Percentiles rank a stretch among this genome's conserved stretches.
Evolutionary conservation across 2,888 invertebrate genomes (phyloP).

Genomic region (Pyralis farinalis): DNA sequence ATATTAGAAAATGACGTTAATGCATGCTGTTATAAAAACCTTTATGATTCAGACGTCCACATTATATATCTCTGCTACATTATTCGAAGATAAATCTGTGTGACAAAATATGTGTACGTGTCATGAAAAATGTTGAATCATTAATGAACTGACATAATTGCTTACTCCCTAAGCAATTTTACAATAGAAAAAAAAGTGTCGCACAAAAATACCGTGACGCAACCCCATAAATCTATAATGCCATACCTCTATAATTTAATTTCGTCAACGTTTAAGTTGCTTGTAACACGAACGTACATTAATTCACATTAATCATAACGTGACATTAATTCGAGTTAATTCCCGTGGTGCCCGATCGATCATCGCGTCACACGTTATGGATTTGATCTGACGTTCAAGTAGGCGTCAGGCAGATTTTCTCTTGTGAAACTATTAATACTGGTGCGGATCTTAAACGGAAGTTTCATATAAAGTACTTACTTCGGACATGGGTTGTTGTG

Average conservation of each 20-base stretch:
- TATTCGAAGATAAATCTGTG: no score
- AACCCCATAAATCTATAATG: slow-evolving; percentile 15
- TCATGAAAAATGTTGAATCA: no score
- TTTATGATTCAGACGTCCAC: no score
- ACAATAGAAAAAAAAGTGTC: slow-evolving; percentile 14
- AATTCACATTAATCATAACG: slow-evolving; percentile 40
- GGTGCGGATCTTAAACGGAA: no score
- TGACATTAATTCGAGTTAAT: slow-evolving; percentile 40
- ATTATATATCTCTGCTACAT: no score
- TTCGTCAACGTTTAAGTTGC: slow-evolving; percentile 23
- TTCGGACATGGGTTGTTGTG: no score
- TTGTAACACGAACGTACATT: slow-evolving; percentile 25
- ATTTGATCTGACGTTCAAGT: slow-evolving; percentile 4
- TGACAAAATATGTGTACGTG: no score
- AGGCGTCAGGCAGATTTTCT: slow-evolving; percentile 1
- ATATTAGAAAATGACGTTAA: no score
- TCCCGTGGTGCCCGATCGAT: slow-evolving; percentile 25
- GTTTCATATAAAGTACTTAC: no score
- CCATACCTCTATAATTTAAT: slow-evolving; percentile 24
- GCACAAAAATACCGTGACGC: slow-evolving; percentile 24
- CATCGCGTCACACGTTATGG: slow-evolving; percentile 21
- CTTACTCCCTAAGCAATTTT: neutral
- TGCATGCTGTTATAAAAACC: no score
- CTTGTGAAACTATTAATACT: neutral
- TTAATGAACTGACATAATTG: neutral